Base-by-base conservation (phyloP, 53 echinoderm and acorn worm species). In the Hippasteria phrygiana region DNA sequence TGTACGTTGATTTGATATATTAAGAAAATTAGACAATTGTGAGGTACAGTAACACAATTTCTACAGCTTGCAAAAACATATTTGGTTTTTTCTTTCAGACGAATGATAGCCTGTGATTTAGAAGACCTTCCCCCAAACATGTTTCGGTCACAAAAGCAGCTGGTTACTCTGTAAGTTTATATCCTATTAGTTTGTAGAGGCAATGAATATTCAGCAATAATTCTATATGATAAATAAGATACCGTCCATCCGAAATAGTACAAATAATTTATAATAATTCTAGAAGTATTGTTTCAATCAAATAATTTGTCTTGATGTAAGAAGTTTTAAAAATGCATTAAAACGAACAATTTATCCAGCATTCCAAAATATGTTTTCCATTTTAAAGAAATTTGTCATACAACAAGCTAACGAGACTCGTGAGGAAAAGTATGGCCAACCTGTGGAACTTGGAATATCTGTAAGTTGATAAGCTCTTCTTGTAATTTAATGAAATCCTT, bases 81-180 rank as follows among this genome's bases (percentile, higher is more conserved):
- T 33, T 56, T 56, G 32, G 31, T 0, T 36, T 66, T 35, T 35
- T 48, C n/a, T 72, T 82, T 8, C n/a, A 90, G 90, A 43, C 59
- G 70, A 43, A 90, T 90, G 90, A 63, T 90, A 4, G 81, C 81
- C 11, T 90, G 90, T 90, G 82, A 46, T 46, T 43, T 90, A 26
- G 39, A 62, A 33, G 90, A 81, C 33, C 32, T 90, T 28, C 73
- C 73, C 0, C 24, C 56, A 8, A 73, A 63, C 45, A 70, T 82
- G 36, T 90, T 90, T 11, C 1, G 82, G 0, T n/a, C 51, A 31
- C 90, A 81, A 32, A 80, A 70, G 4, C 69, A 24, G 11, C 73
- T 90, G 5, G 62, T 46, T 31, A 45, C 48, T 24, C 47, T 90
- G 90, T 90, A 74, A 90, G 90, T 90, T 40, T 0, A 59, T 0